phyloP scores from a whole-genome alignment of 2,113 vertebrate genomes.

The Sphyrna mokarran region DNA sequence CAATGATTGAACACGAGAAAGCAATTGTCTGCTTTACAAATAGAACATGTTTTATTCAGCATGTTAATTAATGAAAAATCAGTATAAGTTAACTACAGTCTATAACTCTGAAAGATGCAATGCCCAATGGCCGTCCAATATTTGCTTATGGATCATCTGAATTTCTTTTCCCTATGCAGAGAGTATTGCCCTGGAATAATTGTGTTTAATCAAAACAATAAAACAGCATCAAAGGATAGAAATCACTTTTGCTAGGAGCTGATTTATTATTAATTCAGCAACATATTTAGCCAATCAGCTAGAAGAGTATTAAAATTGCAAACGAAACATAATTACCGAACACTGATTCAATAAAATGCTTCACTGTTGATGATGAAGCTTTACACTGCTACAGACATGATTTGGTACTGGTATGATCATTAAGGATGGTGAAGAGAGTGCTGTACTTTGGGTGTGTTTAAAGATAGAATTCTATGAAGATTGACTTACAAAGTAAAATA shows the following conservation, averaged over 20 bases:
- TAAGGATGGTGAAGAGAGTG: not conserved
- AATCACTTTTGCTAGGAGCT: not conserved
- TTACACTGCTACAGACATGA: not conserved
- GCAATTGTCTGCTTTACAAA: not conserved
- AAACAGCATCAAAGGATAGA: not conserved
- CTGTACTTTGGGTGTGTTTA: not conserved
- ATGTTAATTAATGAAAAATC: conserved; percentile 2
- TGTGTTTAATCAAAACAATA: not conserved
- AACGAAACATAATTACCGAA: not conserved
- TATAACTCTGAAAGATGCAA: not conserved
- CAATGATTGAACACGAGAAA: conserved; percentile 11
- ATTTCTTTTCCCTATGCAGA: not conserved
- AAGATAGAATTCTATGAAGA: not conserved
- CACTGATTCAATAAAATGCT: not conserved
- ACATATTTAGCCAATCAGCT: not conserved
- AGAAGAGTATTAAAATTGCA: not conserved
- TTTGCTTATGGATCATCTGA: not conserved
- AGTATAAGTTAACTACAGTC: not conserved
- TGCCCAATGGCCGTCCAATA: not conserved
- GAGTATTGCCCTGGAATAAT: not conserved
- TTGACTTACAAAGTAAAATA: not conserved
- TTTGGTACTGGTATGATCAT: no score
- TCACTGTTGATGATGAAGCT: not conserved
- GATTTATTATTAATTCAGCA: not conserved
- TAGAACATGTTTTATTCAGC: conserved; percentile 8